phyloP scores from a whole-genome alignment of 2,113 vertebrate genomes.

The Macheiramphus alcinus region DNA sequence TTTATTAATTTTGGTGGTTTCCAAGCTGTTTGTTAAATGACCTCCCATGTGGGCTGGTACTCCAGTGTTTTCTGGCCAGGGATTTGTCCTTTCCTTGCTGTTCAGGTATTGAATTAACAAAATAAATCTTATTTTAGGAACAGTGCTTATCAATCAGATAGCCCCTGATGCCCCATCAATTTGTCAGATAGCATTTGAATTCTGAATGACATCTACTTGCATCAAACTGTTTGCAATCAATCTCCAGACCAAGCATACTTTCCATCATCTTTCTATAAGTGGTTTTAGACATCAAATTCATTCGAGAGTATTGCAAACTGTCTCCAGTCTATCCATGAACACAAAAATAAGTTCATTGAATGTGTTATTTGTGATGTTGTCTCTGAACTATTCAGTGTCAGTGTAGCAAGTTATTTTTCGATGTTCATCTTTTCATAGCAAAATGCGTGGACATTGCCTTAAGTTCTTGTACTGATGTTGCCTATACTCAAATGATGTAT shows the following conservation, averaged over 20 bases:
- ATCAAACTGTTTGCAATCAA: background rate
- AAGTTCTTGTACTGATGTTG: slow-evolving; percentile 82
- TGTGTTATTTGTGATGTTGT: background rate
- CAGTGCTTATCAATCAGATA: background rate
- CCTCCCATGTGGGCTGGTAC: fast-evolving
- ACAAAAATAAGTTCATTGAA: background rate
- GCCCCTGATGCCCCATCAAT: background rate
- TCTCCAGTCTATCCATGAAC: background rate
- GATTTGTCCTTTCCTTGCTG: background rate
- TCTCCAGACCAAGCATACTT: background rate
- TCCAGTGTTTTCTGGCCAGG: background rate
- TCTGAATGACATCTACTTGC: background rate
- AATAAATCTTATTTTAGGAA: background rate
- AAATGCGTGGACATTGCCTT: slow-evolving; percentile 82
- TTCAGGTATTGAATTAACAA: background rate
- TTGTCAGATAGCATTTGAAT: background rate
- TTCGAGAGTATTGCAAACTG: background rate
- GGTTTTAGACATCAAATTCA: background rate
- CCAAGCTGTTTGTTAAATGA: background rate
- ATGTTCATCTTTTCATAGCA: slow-evolving; percentile 60
- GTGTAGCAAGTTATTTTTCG: background rate
- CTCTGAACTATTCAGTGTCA: background rate
- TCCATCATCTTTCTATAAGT: background rate
- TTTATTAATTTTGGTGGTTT: background rate
- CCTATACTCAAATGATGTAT: slow-evolving; percentile 81